Base-by-base conservation (phyloP, 2,888 invertebrate genomes). In the Tubulanus polymorphus region DNA sequence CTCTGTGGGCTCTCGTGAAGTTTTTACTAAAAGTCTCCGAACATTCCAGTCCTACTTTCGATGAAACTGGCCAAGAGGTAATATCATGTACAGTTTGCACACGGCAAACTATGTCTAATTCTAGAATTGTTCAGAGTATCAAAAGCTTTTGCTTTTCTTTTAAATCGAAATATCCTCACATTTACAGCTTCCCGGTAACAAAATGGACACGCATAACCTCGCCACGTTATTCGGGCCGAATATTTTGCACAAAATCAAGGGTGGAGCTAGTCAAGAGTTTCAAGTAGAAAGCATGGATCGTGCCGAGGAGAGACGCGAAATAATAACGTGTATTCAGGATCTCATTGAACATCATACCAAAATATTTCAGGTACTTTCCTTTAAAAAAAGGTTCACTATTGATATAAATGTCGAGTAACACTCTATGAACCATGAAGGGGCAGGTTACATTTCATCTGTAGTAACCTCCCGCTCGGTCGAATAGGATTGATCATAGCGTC, bases 191-290 rank as follows among this genome's bases (percentile, higher is more conserved):
- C 79, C 85, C 15, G 94, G 94, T 1, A 94, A 94, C 81, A 92
- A 90, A 82, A 95, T 95, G 95, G 91, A 93, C 78, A 87, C 90
- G 46, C 88, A 87, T 52, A 95, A 94, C 79, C 81, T 95, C 61
- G 94, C 95, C 0, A 94, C 93, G 0, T 70, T 95, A 37, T 92
- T 95, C 79, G 94, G 94, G 1, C 95, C 95, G 0, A 95, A 93
- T 72, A 89, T 95, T 69, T 84, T 95, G 53, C 91, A 93, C 72
- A 86, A 76, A 49, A 66, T 71, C 3, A 75, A 75, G 56, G 37
- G 60, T 5, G 57, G 64, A 6, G 67, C 64, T 15, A 72, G 74
- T 62, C 73, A 73, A 48, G 68, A 73, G 56, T 68, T 69, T 54
- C 55, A 67, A 29, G 75, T 76, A n/a, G 77, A 83, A 80, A 79